Percentiles rank a stretch among this genome's conserved stretches.
These are phyloP conservation scores for Hoplias malabaricus DNA, from an alignment of 2,113 vertebrate genomes.

Conservation along the genomic window DNA sequence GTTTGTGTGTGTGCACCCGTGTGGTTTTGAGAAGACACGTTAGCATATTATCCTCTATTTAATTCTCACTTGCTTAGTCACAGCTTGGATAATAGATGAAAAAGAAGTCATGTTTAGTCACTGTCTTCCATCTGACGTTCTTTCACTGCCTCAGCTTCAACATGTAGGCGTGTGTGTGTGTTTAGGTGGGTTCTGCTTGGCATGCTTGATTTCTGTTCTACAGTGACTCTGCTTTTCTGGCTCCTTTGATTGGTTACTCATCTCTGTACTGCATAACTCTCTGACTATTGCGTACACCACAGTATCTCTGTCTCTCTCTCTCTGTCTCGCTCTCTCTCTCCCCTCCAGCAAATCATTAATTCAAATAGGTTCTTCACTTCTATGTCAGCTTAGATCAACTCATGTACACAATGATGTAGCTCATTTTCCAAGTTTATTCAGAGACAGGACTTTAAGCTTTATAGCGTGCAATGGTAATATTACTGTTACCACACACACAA, in stretches of 20 bases:
- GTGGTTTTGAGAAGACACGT: slow-evolving; percentile 2
- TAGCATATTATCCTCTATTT: slow-evolving; percentile 4
- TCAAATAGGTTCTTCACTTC: not conserved
- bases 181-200: slow-evolving; percentile 25
- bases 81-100: slow-evolving; percentile 22
- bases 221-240: not conserved
- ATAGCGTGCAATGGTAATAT: too few species aligned
- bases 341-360: not conserved
- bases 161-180: not conserved
- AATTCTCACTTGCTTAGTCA: slow-evolving; percentile 18
- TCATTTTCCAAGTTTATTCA: not conserved
- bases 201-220: slow-evolving; percentile 25
- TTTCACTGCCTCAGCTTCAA: not conserved
- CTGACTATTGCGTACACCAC: not conserved
- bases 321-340: slow-evolving; percentile 13
- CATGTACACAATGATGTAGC: not conserved
- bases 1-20: not conserved
- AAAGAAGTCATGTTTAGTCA: not conserved
- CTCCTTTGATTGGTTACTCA: not conserved
- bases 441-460: not conserved
- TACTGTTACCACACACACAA: too few species aligned
- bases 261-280: not conserved
- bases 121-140: slow-evolving; percentile 1
- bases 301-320: not conserved
- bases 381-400: not conserved